Conservation (phyloP, 64 coral and sea anemone species). For the Orbicella faveolata region DNA sequence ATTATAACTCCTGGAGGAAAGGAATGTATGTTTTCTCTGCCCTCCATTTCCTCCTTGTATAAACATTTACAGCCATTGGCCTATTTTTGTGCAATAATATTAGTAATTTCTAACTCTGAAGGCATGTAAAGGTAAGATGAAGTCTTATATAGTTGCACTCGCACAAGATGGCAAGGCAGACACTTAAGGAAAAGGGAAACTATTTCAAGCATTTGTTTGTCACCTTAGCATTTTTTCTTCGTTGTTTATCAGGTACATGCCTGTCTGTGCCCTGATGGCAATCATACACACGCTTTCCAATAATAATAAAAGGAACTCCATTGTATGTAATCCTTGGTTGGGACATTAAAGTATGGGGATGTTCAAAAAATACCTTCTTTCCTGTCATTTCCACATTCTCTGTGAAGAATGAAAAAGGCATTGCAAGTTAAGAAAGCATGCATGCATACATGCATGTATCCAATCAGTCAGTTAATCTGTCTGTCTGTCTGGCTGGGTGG, state of each 20-base stretch:
- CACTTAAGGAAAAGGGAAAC: too few relatives aligned
- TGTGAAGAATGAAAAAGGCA: background rate
- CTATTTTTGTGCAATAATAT: too few relatives aligned
- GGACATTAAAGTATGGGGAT: background rate
- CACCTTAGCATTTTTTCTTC: background rate
- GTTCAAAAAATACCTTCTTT: conserved; percentile 38
- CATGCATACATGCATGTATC: background rate
- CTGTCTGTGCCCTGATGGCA: conserved; percentile 44
- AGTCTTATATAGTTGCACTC: too few relatives aligned
- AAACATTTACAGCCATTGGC: too few relatives aligned
- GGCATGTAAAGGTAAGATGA: too few relatives aligned
- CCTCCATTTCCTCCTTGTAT: too few relatives aligned
- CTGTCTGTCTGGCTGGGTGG: too few relatives aligned
- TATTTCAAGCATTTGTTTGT: background rate
- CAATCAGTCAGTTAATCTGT: background rate
- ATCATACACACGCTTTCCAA: conserved; percentile 32
- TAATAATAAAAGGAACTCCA: conserved; percentile 22
- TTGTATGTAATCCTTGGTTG: conserved; percentile 27
- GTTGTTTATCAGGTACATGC: conserved; percentile 23
- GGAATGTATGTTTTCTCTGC: too few relatives aligned
- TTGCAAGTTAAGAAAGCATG: background rate
- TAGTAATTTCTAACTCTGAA: too few relatives aligned
- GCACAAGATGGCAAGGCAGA: too few relatives aligned
- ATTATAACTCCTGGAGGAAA: too few relatives aligned
- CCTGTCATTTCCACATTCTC: conserved; percentile 1